Evolutionary conservation across 2,797 vertebrate species (phyloP), one percentile per base, ranked within the genome.

Genomic region (Adelosebastes latens): DNA sequence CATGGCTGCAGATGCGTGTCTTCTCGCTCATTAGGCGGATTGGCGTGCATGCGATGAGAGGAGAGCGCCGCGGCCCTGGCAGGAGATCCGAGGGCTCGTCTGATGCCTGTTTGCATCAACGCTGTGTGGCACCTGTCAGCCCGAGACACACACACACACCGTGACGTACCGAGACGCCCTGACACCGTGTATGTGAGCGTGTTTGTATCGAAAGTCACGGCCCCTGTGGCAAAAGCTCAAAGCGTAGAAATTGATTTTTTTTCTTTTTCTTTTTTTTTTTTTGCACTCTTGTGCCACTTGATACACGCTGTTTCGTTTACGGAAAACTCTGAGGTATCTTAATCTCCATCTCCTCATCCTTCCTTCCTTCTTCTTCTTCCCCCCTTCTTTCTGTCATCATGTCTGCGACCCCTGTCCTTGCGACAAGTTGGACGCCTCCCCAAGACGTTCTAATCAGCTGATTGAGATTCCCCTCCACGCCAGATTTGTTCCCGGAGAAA

Each of bases 31-130:
- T 94, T 93, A 92, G 73, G 82, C 81, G 79, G 89, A 87, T 84
- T 75, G 87, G 85, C 81, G 62, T 78, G 86, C 88, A 79, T 60
- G 77, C 62, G 14, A 80, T 78, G 79, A 86, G 68, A 61, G 75
- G 79, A 96, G 92, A 96, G 95, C 32, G 32, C 71, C 89, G 1
- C 75, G 95, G 75, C 63, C 96, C 31, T 96, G 96, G 96, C 96
- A 96, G 89, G 95, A 96, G 81, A 97, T 96, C 60, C 93, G 95
- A 72, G 96, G 55, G 95, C 76, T 96, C 94, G 53, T 96, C 96
- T 69, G 97, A 97, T 89, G 97, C 96, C 79, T 92, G 96, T 52
- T 97, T 97, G 89, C 96, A 96, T 87, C 96, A 83, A 93, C 83
- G 56, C 91, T 91, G 91, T 89, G 92, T 94, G 93, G 92, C 94